These are phyloP conservation scores for Catocala sponsa DNA, from an alignment of 2,888 invertebrate genomes.

Conservation along the genomic window DNA sequence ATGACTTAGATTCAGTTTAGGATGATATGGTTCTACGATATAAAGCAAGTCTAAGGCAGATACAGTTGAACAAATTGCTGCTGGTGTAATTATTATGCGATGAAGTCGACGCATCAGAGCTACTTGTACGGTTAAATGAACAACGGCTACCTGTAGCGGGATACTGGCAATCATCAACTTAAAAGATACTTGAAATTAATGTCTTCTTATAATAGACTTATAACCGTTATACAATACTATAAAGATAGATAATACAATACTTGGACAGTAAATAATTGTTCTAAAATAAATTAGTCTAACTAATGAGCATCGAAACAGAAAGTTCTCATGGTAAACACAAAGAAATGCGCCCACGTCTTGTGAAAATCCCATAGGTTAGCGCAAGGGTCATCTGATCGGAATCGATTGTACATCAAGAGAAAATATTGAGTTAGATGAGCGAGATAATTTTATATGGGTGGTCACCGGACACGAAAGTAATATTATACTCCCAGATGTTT, in stretches of 20 bases:
- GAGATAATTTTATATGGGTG: conserved; percentile 63
- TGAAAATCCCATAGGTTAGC: conserved; percentile 69
- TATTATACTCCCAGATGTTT: conserved; percentile 42
- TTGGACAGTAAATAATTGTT: conserved; percentile 3
- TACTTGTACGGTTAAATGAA: conserved; percentile 61
- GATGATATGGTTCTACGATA: conserved; percentile 9
- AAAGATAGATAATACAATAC: conserved; percentile 34
- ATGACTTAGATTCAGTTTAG: conserved; percentile 6
- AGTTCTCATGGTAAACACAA: conserved; percentile 46
- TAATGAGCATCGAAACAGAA: conserved; percentile 44
- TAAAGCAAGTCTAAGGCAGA: conserved; percentile 41
- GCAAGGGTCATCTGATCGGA: conserved; percentile 75
- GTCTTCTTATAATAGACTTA: conserved; percentile 58
- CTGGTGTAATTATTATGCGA: conserved; percentile 68
- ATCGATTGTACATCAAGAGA: conserved; percentile 76
- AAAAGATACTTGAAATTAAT: conserved; percentile 58
- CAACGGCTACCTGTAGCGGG: conserved; percentile 65
- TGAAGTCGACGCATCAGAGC: conserved; percentile 61
- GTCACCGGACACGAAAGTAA: conserved; percentile 47
- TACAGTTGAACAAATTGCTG: conserved; percentile 62
- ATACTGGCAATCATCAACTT: conserved; percentile 65
- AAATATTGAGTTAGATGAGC: conserved; percentile 78
- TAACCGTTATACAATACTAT: conserved; percentile 53
- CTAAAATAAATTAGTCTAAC: background rate
- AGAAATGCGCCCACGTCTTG: conserved; percentile 57